phyloP scores from a whole-genome alignment of 2,888 invertebrate species.

The Linyphia triangularis region DNA sequence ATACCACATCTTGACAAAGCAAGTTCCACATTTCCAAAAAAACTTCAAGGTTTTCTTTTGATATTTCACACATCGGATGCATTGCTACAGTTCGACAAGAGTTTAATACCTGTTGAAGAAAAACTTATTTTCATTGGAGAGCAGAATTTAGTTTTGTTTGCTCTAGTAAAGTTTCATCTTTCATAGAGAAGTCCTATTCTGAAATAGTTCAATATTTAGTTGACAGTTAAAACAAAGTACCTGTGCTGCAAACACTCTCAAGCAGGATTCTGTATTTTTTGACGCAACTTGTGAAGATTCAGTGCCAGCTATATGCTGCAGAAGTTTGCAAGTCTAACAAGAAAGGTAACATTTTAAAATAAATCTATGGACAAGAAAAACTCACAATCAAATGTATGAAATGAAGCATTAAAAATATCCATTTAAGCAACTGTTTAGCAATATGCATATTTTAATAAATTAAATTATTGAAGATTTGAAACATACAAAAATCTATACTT shows the following conservation, averaged over 20 bases:
- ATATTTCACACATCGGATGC: constrained; percentile 95
- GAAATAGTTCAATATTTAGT: neutral
- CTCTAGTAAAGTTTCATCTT: neutral
- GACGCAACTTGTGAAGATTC: constrained; percentile 97
- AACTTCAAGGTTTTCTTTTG: constrained; percentile 91
- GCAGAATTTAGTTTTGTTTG: neutral
- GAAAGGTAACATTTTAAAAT: neutral
- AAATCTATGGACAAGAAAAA: neutral
- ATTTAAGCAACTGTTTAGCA: too few relatives aligned
- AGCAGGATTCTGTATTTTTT: constrained; percentile 96
- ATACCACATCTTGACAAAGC: constrained; percentile 93
- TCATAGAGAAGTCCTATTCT: too few relatives aligned
- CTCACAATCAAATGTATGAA: too few relatives aligned
- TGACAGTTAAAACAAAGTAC: constrained; percentile 77
- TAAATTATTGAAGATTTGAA: too few relatives aligned
- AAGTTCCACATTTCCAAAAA: constrained; percentile 97
- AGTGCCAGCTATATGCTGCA: constrained; percentile 95
- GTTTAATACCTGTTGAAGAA: constrained; percentile 85
- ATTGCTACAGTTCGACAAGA: constrained; percentile 95
- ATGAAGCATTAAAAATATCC: too few relatives aligned
- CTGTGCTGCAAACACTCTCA: constrained; percentile 96
- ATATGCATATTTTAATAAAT: too few relatives aligned
- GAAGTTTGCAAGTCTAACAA: constrained; percentile 92
- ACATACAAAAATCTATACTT: too few relatives aligned
- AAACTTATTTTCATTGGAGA: neutral